A percentile compares a stretch with the other conserved stretches of the same genome.
Evolutionary conservation across 1,140 invertebrate species (phyloP).

Genomic region (Nasonia longicornis): DNA sequence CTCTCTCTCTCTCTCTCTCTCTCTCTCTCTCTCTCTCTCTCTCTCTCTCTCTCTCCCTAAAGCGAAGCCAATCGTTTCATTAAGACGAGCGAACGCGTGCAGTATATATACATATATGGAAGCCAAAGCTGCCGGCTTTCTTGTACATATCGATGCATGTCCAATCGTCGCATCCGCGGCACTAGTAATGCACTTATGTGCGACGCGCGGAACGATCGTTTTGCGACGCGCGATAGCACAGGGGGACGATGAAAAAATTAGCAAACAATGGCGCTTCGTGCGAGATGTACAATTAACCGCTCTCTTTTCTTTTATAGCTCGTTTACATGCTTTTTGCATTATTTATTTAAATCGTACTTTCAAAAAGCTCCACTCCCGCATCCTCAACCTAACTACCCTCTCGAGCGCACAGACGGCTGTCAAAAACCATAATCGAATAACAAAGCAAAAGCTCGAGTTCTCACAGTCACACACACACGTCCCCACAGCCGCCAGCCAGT

Average conservation of each 20-base stretch:
- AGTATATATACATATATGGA: not conserved
- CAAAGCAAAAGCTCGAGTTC: too few relatives aligned
- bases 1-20: too few relatives aligned
- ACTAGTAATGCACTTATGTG: not conserved
- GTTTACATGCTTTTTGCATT: too few relatives aligned
- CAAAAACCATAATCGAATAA: too few relatives aligned
- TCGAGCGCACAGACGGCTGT: too few relatives aligned
- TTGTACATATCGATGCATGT: not conserved
- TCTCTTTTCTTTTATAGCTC: not conserved
- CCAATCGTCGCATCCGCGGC: not conserved
- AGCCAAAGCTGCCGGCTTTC: not conserved
- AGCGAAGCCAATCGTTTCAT: not conserved
- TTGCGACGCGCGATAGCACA: not conserved
- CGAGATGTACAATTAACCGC: slow-evolving; percentile 5
- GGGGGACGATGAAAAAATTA: not conserved
- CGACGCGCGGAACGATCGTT: not conserved
- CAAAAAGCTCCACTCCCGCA: too few relatives aligned
- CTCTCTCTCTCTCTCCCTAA: too few relatives aligned
- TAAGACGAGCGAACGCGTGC: not conserved
- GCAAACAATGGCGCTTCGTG: slow-evolving; percentile 18
- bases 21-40: too few relatives aligned
- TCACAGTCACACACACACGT: too few relatives aligned
- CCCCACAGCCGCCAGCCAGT: too few relatives aligned
- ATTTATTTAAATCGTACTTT: too few relatives aligned
- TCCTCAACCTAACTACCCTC: too few relatives aligned